phyloP scores from a whole-genome alignment of 2,113 vertebrate genomes.

The Corydoras sp. region DNA sequence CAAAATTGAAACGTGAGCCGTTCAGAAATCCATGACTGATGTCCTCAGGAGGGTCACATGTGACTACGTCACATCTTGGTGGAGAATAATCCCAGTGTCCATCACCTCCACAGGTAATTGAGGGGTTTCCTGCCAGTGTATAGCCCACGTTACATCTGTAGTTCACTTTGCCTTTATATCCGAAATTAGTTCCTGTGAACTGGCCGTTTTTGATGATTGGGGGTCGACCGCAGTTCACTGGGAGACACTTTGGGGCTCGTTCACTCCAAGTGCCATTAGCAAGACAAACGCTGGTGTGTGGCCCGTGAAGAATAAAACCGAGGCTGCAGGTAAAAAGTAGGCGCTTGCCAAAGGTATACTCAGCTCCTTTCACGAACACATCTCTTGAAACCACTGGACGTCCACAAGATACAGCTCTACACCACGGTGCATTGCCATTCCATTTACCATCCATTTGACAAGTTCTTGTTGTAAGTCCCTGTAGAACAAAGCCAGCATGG shows the following conservation, averaged over 20 bases:
- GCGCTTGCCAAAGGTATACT: slow-evolving; percentile 68
- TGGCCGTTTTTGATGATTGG: slow-evolving; percentile 63
- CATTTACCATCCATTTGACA: slow-evolving; percentile 78
- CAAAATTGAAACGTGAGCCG: slow-evolving; percentile 77
- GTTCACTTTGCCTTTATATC: slow-evolving; percentile 67
- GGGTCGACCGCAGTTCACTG: slow-evolving; percentile 67
- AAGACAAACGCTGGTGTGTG: slow-evolving; percentile 71
- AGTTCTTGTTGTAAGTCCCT: slow-evolving; percentile 65
- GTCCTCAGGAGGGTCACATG: slow-evolving; percentile 83
- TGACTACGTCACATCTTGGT: slow-evolving; percentile 73
- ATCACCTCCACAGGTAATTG: slow-evolving; percentile 69
- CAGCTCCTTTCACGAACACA: slow-evolving; percentile 66
- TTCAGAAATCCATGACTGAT: slow-evolving; percentile 84
- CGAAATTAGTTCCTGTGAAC: slow-evolving; percentile 69
- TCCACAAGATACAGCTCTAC: slow-evolving; percentile 77
- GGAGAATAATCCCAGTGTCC: slow-evolving; percentile 78
- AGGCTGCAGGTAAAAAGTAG: slow-evolving; percentile 70
- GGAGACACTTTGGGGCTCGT: slow-evolving; percentile 62
- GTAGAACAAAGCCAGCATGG: slow-evolving; percentile 74
- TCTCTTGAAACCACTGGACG: slow-evolving; percentile 65
- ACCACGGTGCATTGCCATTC: slow-evolving; percentile 75
- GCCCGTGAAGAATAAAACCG: slow-evolving; percentile 77
- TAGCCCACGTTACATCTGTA: slow-evolving; percentile 82
- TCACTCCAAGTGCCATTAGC: slow-evolving; percentile 85
- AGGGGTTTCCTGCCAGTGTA: slow-evolving; percentile 62